phyloP scores from a whole-genome alignment of 2,113 vertebrate species.

The Dicentrarchus labrax region DNA sequence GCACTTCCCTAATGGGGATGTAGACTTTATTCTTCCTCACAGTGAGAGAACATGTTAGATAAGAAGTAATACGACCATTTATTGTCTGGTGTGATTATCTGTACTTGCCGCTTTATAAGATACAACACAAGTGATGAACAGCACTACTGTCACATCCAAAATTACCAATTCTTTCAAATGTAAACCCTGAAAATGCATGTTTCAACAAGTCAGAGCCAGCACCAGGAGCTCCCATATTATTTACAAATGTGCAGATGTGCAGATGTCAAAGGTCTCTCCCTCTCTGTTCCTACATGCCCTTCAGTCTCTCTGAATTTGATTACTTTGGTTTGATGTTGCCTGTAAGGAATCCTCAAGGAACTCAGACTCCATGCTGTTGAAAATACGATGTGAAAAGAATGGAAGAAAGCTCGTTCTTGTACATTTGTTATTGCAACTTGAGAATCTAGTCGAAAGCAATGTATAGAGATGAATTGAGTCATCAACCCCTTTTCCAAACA shows the following conservation, averaged over 20 bases:
- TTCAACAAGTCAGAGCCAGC: constrained; percentile 4
- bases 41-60: background rate
- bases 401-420: background rate
- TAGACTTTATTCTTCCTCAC: constrained; percentile 21
- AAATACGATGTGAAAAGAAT: constrained; percentile 9
- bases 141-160: background rate
- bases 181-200: constrained; percentile 11
- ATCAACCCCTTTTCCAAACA: background rate
- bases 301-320: constrained; percentile 13
- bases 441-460: background rate
- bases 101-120: background rate
- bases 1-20: background rate
- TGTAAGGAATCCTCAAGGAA: constrained; percentile 29
- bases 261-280: background rate
- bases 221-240: background rate
- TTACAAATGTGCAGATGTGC: background rate
- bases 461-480: background rate
- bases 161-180: constrained; percentile 9
- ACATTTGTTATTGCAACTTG: background rate
- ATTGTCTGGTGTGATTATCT: background rate
- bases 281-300: background rate
- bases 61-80: constrained; percentile 1
- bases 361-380: background rate
- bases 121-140: background rate
- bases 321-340: constrained; percentile 22